Base-by-base conservation (phyloP, 2,888 invertebrate species). In the Automeris io region DNA sequence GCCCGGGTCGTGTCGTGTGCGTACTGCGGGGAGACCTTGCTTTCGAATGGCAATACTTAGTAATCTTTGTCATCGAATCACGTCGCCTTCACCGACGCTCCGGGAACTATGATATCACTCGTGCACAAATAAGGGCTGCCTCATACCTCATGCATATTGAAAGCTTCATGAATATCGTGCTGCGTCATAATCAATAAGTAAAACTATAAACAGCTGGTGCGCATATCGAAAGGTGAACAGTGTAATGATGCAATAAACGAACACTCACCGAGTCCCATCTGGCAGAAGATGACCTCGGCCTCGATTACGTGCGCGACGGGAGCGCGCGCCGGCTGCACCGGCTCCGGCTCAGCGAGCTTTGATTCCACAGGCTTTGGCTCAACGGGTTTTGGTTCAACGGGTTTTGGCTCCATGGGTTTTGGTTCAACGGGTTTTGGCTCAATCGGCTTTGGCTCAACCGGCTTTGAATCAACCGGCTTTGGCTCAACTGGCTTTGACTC, bases 251-350 rank as follows among this genome's bases (percentile, higher is more conserved):
- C 13, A 13, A 29, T 29, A 9, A 29, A 11, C 9, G 13, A 9
- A 18, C 11, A 40, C 82, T 91, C 66, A 92, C 92, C 92, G 36
- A 92, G 78, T 57, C 92, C 92, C 89, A 92, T 91, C 71, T 90
- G 90, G 69, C 90, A 89, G 81, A 92, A 92, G 60, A 92, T 90
- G 49, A 91, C 91, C 61, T 91, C 91, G 29, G 92, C 90, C 58
- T 90, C 90, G 45, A 90, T 90, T 62, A 88, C 81, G 61, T 85
- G 85, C 22, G 87, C 80, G 40, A 75, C 57, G 40, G 82, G 73
- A 37, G 68, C 66, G 46, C 73, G 71, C 41, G 58, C 33, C 9
- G 70, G 57, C 47, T 50, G 49, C 32, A 40, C 49, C 22, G 41
- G 54, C 43, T 41, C 49, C 22, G 29, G 49, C 35, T 50, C 47